Evolutionary conservation across 2,888 invertebrate species (phyloP).

Genomic region (Hirtodrosophila histrioides): DNA sequence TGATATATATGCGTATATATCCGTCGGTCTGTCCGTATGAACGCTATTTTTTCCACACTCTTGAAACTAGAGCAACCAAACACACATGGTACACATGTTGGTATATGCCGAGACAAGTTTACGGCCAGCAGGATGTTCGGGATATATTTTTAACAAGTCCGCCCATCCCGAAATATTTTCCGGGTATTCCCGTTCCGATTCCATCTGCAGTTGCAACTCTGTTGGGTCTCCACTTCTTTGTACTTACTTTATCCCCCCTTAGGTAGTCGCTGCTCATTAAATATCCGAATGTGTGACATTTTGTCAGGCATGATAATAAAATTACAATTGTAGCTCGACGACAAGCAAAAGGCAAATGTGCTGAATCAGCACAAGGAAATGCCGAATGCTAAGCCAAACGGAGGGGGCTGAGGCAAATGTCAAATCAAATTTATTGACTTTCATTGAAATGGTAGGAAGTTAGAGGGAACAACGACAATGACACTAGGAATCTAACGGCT

Average conservation of each 20-base stretch:
- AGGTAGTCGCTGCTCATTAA: conserved; percentile 61
- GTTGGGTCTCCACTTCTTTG: too few relatives aligned
- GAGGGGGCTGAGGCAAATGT: conserved; percentile 52
- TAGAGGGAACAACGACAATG: conserved; percentile 28
- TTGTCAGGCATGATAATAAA: conserved; percentile 71
- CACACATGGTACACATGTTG: too few relatives aligned
- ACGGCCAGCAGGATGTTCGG: too few relatives aligned
- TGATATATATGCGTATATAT: too few relatives aligned
- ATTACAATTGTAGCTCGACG: conserved; percentile 67
- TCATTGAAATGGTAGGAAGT: conserved; percentile 59
- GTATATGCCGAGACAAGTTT: too few relatives aligned
- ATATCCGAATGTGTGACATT: conserved; percentile 68
- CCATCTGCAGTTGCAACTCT: too few relatives aligned
- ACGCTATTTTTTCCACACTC: too few relatives aligned
- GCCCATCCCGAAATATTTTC: too few relatives aligned
- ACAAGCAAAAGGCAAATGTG: conserved; percentile 63
- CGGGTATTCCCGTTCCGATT: too few relatives aligned
- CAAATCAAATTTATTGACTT: conserved; percentile 80
- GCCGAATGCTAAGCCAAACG: background rate
- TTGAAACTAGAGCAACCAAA: too few relatives aligned
- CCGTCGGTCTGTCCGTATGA: too few relatives aligned
- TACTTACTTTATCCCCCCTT: background rate
- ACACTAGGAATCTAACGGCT: conserved; percentile 36
- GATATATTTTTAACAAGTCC: too few relatives aligned
- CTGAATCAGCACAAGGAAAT: conserved; percentile 65